Conservation (phyloP, 2,797 vertebrate genomes). For the Botia kubotai region DNA sequence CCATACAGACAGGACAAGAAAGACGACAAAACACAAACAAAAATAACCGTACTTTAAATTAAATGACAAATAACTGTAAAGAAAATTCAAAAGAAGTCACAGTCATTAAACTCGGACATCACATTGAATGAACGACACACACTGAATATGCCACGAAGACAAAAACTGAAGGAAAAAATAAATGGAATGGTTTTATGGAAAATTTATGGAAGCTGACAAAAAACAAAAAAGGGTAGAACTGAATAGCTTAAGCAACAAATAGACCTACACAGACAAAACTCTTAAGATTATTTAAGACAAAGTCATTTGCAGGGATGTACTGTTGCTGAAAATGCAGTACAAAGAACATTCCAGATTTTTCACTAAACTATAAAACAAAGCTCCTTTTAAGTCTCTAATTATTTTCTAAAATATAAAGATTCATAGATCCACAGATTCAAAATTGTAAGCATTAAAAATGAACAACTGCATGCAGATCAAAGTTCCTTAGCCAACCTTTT, state of each 20-base stretch:
- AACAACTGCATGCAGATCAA: not conserved
- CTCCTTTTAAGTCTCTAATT: not conserved
- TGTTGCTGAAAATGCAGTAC: not conserved
- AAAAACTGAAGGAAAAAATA: not conserved
- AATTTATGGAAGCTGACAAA: not conserved
- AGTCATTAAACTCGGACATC: conserved; percentile 42
- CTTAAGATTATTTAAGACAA: not conserved
- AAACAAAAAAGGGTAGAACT: conserved; percentile 23
- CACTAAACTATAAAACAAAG: not conserved
- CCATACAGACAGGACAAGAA: conserved; percentile 63
- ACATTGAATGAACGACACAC: conserved; percentile 38
- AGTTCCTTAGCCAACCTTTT: not conserved
- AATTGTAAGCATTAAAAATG: not conserved
- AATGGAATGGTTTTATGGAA: not conserved
- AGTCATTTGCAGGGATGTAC: not conserved
- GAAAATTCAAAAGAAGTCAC: conserved; percentile 45
- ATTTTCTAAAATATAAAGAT: not conserved
- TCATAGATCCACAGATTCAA: not conserved
- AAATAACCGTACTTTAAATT: conserved; percentile 55
- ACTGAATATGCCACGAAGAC: conserved; percentile 25
- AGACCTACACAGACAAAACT: not conserved
- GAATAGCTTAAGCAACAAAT: conserved; percentile 24
- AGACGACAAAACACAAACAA: conserved; percentile 59
- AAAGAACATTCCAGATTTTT: not conserved
- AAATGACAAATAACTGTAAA: conserved; percentile 66